Conservation (phyloP, 2,797 vertebrate genomes). For the Coracias cyanogaster region DNA sequence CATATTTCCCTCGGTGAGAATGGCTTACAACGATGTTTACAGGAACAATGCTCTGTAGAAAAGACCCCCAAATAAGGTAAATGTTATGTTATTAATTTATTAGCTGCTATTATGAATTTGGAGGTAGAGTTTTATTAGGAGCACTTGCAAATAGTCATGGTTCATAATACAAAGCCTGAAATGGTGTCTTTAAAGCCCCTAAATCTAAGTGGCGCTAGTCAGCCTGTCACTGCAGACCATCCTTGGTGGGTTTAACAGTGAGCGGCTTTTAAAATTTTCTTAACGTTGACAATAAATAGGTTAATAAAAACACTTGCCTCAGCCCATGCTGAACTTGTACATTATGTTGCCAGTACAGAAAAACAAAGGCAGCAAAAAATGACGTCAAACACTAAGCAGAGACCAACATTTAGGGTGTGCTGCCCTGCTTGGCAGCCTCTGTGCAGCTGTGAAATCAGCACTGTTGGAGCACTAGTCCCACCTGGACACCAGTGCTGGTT, state of each 20-base stretch:
- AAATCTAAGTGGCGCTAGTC: not conserved
- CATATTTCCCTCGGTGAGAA: not conserved
- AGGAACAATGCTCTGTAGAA: not conserved
- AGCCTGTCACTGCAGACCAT: not conserved
- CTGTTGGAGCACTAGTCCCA: not conserved
- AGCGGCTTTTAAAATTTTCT: not conserved
- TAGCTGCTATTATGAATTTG: conserved; percentile 19
- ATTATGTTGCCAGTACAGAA: not conserved
- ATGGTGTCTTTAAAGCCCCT: not conserved
- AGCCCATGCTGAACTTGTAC: not conserved
- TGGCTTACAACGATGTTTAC: not conserved
- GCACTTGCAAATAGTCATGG: conserved; percentile 9
- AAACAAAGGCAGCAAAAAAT: not conserved
- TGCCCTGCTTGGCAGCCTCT: not conserved
- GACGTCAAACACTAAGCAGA: not conserved
- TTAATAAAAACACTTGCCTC: not conserved
- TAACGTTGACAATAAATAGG: not conserved
- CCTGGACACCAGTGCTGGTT: not conserved
- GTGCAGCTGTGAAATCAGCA: not conserved
- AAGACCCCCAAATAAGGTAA: not conserved
- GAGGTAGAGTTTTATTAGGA: conserved; percentile 20
- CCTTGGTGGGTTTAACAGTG: not conserved
- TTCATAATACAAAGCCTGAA: not conserved
- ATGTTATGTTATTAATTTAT: conserved; percentile 37
- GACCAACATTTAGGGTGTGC: not conserved